These are phyloP conservation scores for Chiroxiphia lanceolata DNA, from an alignment of 2,797 vertebrate species.

Conservation along the genomic window DNA sequence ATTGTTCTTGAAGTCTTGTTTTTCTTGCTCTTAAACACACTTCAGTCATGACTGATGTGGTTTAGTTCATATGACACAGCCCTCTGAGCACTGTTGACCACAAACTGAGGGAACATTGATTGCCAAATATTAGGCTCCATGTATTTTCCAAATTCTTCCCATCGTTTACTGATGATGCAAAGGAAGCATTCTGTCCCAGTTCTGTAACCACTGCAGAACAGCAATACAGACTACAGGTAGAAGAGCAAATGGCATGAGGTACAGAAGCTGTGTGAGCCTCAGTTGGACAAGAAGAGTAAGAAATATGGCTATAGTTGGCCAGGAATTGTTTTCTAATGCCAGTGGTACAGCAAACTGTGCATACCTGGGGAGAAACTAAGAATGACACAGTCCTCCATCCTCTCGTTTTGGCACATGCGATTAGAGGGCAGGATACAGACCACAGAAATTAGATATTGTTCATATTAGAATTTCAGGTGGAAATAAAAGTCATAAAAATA, in stretches of 20 bases:
- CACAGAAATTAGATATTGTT: neutral
- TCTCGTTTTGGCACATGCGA: neutral
- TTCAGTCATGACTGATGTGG: neutral
- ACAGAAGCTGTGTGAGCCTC: neutral
- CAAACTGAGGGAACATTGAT: neutral
- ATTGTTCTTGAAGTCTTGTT: neutral
- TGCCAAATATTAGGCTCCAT: neutral
- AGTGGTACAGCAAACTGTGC: neutral
- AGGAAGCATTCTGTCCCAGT: neutral
- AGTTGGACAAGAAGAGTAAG: neutral
- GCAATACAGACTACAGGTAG: neutral
- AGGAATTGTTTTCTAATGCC: neutral
- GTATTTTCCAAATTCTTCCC: neutral
- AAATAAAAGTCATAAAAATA: neutral
- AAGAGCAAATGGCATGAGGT: neutral
- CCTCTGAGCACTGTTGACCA: neutral
- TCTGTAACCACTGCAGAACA: neutral
- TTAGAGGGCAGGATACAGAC: neutral
- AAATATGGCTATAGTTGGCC: neutral
- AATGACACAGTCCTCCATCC: neutral
- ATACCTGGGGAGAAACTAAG: neutral
- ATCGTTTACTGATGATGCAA: neutral
- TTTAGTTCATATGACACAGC: neutral
- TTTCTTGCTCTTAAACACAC: conserved; percentile 1
- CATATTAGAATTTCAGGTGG: neutral